Percentiles rank a stretch among this genome's conserved stretches.
These are phyloP conservation scores for Drosophila ustulata DNA, from an alignment of 2,888 invertebrate species.

Conservation along the genomic window DNA sequence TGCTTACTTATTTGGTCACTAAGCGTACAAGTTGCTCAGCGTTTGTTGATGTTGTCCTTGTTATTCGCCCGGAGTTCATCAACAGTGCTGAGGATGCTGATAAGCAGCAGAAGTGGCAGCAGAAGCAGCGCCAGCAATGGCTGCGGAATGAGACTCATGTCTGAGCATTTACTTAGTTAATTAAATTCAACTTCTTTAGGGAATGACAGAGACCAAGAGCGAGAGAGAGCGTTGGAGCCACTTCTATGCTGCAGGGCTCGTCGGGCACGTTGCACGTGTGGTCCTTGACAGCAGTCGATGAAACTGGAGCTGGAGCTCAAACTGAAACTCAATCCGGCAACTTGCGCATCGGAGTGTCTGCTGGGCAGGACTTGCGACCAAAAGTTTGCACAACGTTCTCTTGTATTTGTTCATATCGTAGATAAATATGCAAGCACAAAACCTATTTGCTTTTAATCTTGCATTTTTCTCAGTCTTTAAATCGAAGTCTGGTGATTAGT, in stretches of 20 bases:
- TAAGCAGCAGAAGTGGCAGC: conserved; percentile 47
- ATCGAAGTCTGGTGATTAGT: conserved; percentile 46
- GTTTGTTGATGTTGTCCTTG: conserved; percentile 22
- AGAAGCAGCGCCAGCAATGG: conserved; percentile 39
- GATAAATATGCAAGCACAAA: conserved; percentile 58
- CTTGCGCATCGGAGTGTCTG: conserved; percentile 14
- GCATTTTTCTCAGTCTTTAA: conserved; percentile 38
- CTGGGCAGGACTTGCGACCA: conserved; percentile 20
- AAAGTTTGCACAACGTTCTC: conserved; percentile 54
- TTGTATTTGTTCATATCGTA: conserved; percentile 62
- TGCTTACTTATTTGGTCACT: conserved; percentile 58
- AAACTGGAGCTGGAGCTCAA: conserved; percentile 3
- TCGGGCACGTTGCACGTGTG: conserved; percentile 26
- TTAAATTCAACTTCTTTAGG: conserved; percentile 74
- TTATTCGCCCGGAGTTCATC: conserved; percentile 34
- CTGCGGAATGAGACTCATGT: conserved; percentile 49
- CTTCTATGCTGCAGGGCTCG: conserved; percentile 39
- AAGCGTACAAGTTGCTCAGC: conserved; percentile 34
- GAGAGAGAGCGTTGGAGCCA: conserved; percentile 28
- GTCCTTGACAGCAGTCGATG: conserved; percentile 13
- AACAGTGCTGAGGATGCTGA: conserved; percentile 46
- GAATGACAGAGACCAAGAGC: conserved; percentile 32
- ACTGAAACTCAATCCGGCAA: not conserved
- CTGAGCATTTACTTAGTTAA: conserved; percentile 80
- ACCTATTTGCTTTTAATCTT: conserved; percentile 74